Percentiles rank a stretch among this genome's conserved stretches.
phyloP scores from a whole-genome alignment of 2,113 vertebrate genomes.

The Erythrolamprus reginae region DNA sequence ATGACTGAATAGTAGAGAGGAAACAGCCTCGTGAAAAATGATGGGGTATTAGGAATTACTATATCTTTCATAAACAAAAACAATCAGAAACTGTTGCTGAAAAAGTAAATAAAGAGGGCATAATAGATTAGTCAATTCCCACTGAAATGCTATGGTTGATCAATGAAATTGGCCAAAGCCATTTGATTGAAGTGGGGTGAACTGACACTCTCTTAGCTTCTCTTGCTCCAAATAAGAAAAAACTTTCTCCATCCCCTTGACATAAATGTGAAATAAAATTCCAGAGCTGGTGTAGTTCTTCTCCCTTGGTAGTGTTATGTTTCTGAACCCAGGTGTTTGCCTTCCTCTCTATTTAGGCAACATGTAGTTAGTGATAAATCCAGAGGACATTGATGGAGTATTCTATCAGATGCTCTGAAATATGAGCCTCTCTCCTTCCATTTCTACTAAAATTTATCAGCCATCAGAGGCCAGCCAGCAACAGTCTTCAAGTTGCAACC shows the following conservation, averaged over 20 bases:
- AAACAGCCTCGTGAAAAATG: neutral
- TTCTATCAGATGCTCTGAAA: neutral
- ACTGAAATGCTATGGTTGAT: neutral
- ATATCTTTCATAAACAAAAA: neutral
- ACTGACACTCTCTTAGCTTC: neutral
- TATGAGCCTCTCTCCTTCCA: neutral
- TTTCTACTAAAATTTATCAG: neutral
- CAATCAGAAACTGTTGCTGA: neutral
- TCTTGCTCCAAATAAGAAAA: neutral
- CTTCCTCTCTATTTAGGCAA: neutral
- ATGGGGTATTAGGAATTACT: neutral
- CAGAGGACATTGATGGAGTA: neutral
- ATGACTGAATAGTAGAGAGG: neutral
- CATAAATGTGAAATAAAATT: neutral
- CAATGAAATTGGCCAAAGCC: neutral
- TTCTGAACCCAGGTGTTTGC: neutral
- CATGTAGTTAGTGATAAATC: neutral
- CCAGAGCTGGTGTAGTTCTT: neutral
- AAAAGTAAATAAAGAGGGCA: neutral
- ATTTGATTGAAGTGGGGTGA: neutral
- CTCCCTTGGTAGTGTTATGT: neutral
- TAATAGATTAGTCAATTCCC: neutral
- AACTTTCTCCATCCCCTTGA: neutral
- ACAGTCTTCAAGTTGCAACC: neutral
- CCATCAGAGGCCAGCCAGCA: neutral